phyloP scores from a whole-genome alignment of 2,113 vertebrate genomes.

The Bothrops jararaca region DNA sequence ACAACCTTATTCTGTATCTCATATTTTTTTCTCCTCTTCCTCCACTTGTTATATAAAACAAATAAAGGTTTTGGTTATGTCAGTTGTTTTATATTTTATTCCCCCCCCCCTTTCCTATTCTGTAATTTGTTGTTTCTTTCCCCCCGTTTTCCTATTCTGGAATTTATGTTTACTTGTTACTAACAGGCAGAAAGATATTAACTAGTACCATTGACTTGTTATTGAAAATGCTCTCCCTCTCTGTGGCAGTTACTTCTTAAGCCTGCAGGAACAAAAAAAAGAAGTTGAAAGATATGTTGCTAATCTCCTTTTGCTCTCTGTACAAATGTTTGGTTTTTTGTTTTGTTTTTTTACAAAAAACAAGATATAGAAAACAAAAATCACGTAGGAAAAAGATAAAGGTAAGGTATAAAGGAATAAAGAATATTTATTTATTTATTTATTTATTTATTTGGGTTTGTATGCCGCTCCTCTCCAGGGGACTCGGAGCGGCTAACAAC shows the following conservation, averaged over 20 bases:
- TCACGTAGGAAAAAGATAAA: background rate
- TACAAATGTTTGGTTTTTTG: background rate
- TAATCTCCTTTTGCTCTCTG: background rate
- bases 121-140: no score
- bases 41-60: background rate
- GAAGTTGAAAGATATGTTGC: background rate
- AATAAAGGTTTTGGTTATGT: background rate
- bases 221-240: background rate
- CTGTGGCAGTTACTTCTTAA: background rate
- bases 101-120: no score
- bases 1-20: background rate
- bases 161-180: background rate
- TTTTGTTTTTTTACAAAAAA: no score
- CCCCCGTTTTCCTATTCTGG: background rate
- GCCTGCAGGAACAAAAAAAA: background rate
- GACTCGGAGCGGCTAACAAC: no score
- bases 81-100: background rate
- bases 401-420: background rate
- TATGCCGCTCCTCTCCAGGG: no score
- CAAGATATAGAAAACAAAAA: background rate
- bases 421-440: no score
- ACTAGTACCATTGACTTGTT: background rate
- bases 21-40: no score
- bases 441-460: no score
- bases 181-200: background rate